Conservation (phyloP, 2,888 invertebrate genomes). For the Altica lythri region DNA sequence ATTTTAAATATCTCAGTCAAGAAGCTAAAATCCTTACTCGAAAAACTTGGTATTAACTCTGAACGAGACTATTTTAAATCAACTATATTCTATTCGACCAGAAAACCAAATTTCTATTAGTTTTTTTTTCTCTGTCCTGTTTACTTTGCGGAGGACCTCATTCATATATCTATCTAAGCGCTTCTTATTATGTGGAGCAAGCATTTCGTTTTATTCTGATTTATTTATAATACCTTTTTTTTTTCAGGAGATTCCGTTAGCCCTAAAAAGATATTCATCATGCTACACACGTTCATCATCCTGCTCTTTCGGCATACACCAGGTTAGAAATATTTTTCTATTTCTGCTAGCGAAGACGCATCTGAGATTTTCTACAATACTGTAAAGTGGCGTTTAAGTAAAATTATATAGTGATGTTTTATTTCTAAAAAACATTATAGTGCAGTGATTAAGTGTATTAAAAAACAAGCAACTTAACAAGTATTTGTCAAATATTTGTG, state of each 20-base stretch:
- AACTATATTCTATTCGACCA: too few relatives aligned
- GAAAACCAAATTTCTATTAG: too few relatives aligned
- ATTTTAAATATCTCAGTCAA: too few relatives aligned
- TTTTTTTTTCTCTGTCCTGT: too few relatives aligned
- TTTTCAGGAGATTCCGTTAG: conserved; percentile 24
- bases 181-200: conserved; percentile 12
- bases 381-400: not conserved
- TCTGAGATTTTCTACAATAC: conserved; percentile 7
- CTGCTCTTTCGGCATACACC: conserved; percentile 28
- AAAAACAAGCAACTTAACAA: not conserved
- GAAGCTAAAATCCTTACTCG: too few relatives aligned
- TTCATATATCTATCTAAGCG: too few relatives aligned
- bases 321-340: conserved; percentile 22
- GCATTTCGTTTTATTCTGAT: conserved; percentile 14
- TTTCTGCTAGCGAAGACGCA: conserved; percentile 3
- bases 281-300: conserved; percentile 27
- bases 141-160: too few relatives aligned
- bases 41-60: too few relatives aligned
- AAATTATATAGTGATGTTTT: conserved; percentile 10
- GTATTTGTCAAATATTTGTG: conserved; percentile 34
- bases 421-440: conserved; percentile 11
- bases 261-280: conserved; percentile 20
- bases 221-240: conserved; percentile 20
- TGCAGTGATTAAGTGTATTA: conserved; percentile 18
- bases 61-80: too few relatives aligned